These are phyloP conservation scores for Periplaneta americana DNA, from an alignment of 1,140 invertebrate species.

Conservation along the genomic window DNA sequence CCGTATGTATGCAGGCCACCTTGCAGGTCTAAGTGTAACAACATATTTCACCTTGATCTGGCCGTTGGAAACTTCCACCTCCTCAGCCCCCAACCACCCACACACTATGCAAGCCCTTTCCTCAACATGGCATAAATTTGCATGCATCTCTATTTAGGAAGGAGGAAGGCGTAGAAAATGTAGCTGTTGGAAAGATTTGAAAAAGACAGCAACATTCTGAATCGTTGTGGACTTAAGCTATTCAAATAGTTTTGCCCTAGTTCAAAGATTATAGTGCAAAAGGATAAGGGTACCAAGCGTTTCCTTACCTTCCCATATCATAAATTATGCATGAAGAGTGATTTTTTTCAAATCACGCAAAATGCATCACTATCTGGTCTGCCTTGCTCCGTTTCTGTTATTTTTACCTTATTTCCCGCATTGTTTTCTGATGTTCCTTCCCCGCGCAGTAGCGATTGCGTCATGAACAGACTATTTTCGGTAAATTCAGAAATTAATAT, in stretches of 20 bases:
- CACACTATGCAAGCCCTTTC: no score
- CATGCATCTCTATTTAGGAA: not conserved
- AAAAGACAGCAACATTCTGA: not conserved
- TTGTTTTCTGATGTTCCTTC: no score
- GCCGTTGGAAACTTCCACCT: no score
- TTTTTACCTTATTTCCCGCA: not conserved
- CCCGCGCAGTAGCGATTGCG: no score
- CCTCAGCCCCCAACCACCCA: no score
- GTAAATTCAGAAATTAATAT: no score
- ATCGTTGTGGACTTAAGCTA: not conserved
- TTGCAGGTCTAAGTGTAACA: no score
- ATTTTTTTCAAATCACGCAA: not conserved
- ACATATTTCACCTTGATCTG: not conserved
- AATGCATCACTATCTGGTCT: conserved; percentile 22
- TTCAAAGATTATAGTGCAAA: not conserved
- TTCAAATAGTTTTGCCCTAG: not conserved
- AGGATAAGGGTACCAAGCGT: not conserved
- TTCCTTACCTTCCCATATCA: not conserved
- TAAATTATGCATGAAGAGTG: not conserved
- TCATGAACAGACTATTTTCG: no score
- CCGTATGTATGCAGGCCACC: no score
- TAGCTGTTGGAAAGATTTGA: no score
- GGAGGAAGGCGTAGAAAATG: not conserved
- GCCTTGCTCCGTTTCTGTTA: not conserved
- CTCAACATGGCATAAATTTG: not conserved